These are phyloP conservation scores for Psilopsiagon aurifrons DNA, from an alignment of 2,113 vertebrate genomes.

Conservation along the genomic window DNA sequence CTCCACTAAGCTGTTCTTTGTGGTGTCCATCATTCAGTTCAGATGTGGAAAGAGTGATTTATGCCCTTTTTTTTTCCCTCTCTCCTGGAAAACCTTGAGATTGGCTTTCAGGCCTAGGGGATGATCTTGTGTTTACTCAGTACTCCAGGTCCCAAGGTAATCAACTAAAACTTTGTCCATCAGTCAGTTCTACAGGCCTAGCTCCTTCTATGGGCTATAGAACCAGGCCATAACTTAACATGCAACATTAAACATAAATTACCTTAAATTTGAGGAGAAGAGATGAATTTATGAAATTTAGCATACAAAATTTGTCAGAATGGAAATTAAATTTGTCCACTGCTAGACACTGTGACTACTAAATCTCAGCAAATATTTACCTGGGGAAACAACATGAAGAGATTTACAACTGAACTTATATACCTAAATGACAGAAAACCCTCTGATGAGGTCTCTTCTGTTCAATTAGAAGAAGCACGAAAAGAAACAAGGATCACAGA, in stretches of 20 bases:
- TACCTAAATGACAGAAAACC: background rate
- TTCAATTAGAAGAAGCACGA: background rate
- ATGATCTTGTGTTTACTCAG: background rate
- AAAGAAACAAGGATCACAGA: slow-evolving; percentile 17
- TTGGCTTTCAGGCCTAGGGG: background rate
- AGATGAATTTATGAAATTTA: background rate
- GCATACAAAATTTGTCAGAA: background rate
- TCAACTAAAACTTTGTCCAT: background rate
- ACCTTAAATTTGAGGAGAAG: background rate
- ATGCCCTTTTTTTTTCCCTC: background rate
- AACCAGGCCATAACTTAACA: background rate
- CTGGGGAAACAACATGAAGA: background rate
- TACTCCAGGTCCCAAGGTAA: background rate
- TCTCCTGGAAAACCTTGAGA: background rate
- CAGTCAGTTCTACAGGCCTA: background rate
- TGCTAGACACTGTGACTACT: background rate
- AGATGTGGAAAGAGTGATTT: background rate
- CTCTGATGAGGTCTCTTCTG: background rate
- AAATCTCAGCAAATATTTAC: slow-evolving; percentile 35
- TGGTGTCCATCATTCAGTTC: background rate
- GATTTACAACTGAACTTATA: background rate
- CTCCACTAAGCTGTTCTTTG: background rate
- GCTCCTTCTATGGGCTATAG: background rate
- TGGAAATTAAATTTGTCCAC: background rate
- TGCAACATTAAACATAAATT: background rate